Percentiles rank a stretch among this genome's conserved stretches.
Evolutionary conservation across 2,797 vertebrate species (phyloP).

Genomic region (Characodon lateralis): DNA sequence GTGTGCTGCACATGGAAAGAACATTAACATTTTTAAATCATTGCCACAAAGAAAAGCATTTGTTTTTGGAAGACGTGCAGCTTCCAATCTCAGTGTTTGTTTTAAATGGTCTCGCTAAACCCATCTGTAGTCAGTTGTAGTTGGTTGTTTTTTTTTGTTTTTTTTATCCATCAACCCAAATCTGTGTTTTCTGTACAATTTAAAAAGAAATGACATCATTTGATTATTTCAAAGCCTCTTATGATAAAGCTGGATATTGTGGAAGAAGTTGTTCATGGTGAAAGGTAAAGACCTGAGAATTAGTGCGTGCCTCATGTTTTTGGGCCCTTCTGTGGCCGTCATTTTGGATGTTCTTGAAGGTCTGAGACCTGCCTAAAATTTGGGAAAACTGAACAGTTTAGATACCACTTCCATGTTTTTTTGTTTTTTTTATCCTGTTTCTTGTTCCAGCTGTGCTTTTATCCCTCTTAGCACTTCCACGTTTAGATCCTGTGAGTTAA

Average conservation of each 20-base stretch:
- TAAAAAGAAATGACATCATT: constrained; percentile 22
- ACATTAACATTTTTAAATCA: constrained; percentile 24
- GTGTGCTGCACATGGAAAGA: constrained; percentile 37
- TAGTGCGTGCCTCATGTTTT: constrained; percentile 56
- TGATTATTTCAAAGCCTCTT: constrained; percentile 35
- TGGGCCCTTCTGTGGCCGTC: constrained; percentile 43
- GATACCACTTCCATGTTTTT: constrained; percentile 51
- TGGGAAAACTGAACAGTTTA: constrained; percentile 36
- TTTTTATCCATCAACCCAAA: constrained; percentile 14
- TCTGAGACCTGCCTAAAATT: constrained; percentile 37
- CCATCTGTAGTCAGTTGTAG: constrained; percentile 13
- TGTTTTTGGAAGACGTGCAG: constrained; percentile 24
- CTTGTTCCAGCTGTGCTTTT: constrained; percentile 71
- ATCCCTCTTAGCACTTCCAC: constrained; percentile 69
- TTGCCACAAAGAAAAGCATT: constrained; percentile 14
- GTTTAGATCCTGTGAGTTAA: constrained; percentile 31
- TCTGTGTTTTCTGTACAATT: constrained; percentile 19
- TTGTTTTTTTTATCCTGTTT: constrained; percentile 55
- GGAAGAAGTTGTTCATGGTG: constrained; percentile 36
- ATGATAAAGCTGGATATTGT: constrained; percentile 41
- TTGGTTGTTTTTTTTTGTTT: constrained; percentile 15
- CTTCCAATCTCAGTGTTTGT: constrained; percentile 30
- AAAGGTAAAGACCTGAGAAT: constrained; percentile 44
- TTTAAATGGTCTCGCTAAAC: constrained; percentile 15
- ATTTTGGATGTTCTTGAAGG: constrained; percentile 33